A percentile compares a stretch with the other conserved stretches of the same genome.
Conservation (phyloP, 2,888 invertebrate species). For the Drosophila mulleri region DNA sequence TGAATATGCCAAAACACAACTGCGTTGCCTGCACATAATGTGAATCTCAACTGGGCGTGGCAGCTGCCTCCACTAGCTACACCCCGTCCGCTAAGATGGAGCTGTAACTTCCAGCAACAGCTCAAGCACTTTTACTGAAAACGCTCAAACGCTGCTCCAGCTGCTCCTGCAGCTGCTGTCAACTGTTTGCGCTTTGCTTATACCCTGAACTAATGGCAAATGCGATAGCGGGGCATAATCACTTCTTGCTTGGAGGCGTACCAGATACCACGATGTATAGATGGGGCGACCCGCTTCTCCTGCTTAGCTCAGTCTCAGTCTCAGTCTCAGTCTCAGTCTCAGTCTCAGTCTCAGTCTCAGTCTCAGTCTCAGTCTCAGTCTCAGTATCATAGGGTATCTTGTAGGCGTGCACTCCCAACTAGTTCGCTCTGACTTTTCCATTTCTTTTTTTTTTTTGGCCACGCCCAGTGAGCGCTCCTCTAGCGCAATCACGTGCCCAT, state of each 20-base stretch:
- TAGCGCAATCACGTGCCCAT: conserved; percentile 75
- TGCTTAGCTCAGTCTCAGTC: too few relatives aligned
- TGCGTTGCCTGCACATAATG: conserved; percentile 53
- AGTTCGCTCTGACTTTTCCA: conserved; percentile 18
- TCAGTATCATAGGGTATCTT: not conserved
- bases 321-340: not conserved
- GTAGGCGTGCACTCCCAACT: not conserved
- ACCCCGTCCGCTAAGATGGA: conserved; percentile 1
- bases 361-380: not conserved
- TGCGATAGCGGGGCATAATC: not conserved
- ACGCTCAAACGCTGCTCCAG: conserved; percentile 8
- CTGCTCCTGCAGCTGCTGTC: conserved; percentile 37
- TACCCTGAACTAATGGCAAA: conserved; percentile 7
- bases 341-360: not conserved
- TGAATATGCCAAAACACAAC: conserved; percentile 37
- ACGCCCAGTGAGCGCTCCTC: conserved; percentile 55
- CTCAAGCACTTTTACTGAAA: conserved; percentile 21
- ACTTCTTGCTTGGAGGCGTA: not conserved
- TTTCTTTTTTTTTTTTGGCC: conserved; percentile 22
- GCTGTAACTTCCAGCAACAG: conserved; percentile 36
- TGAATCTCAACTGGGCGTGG: conserved; percentile 35
- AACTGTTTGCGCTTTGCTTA: conserved; percentile 38
- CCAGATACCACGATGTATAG: not conserved
- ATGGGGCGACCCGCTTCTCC: not conserved
- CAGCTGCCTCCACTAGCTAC: conserved; percentile 1